phyloP scores from a whole-genome alignment of 2,888 invertebrate genomes.

The Cyaniris semiargus region DNA sequence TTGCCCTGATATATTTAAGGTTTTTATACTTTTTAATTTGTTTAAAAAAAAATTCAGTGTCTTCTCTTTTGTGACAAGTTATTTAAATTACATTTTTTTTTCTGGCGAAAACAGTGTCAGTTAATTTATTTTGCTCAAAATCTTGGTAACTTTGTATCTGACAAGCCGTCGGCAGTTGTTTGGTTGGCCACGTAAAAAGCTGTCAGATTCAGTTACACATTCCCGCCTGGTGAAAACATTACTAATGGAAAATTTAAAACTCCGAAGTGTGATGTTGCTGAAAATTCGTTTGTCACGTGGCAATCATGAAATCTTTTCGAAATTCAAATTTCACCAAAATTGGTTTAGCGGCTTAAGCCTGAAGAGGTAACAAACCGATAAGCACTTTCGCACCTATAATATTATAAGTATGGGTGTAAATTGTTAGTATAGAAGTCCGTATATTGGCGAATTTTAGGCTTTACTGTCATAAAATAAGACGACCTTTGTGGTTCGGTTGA shows the following conservation, averaged over 20 bases:
- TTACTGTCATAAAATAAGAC: no score
- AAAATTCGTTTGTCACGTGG: neutral
- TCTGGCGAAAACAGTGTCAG: neutral
- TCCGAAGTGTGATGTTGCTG: neutral
- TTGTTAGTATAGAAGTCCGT: no score
- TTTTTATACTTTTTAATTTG: no score
- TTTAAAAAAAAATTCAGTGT: no score
- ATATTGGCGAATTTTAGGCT: no score
- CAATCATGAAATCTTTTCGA: neutral
- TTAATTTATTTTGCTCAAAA: slow-evolving; percentile 13
- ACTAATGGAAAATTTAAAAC: neutral
- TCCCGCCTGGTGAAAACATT: neutral
- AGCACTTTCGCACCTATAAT: no score
- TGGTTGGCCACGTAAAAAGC: neutral
- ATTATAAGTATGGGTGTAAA: no score
- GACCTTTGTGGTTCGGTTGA: no score
- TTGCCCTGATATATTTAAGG: no score
- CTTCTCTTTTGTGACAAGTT: neutral
- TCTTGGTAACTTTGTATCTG: slow-evolving; percentile 1
- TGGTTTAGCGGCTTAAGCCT: no score
- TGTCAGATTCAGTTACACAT: slow-evolving; percentile 20
- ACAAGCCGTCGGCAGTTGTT: slow-evolving; percentile 10
- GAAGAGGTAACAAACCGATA: no score
- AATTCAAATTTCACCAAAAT: no score
- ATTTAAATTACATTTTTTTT: neutral